Evolutionary conservation across 2,797 vertebrate genomes (phyloP), one percentile per base, ranked within the genome.

Genomic region (Characodon lateralis): DNA sequence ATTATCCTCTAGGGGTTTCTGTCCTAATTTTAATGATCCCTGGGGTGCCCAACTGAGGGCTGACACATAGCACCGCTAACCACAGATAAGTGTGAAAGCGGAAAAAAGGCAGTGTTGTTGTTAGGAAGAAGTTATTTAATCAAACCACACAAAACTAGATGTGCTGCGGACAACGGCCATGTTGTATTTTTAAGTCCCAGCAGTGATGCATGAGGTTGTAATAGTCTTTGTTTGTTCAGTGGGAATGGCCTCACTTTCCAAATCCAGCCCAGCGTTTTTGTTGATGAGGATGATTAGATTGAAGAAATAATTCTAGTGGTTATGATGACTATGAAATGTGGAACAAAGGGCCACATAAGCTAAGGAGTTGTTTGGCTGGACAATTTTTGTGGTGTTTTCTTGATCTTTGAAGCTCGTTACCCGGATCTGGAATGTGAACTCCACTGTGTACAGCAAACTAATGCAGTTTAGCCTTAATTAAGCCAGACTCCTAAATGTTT

Each of bases 401-500:
- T 92, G 79, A 85, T 86, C 83, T 90, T 91, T 85, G 5, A 84
- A 77, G 78, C 83, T 81, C 61, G 81, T 81, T 85, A 70, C 81
- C 61, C 73, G 48, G 69, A 76, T 82, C 46, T 71, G 84, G 85
- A 88, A 91, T 77, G 82, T 72, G 78, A 87, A 85, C 90, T 92
- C 83, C 87, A 73, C 79, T 26, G 81, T 83, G 74, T 79, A 78
- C 70, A 81, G 80, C 61, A 50, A 70, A 76, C 76, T 83, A 85
- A 83, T 46, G 78, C 71, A 83, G 70, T 86, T 87, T 89, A 78
- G 72, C 78, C 72, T 46, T 92, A 91, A 93, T 93, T 90, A 89
- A 85, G 81, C 86, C 79, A 88, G 78, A 89, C 88, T 89, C 79
- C 86, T 85, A 87, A 89, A 87, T 90, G 89, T 93, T 91, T 89